Percentiles rank a stretch among this genome's conserved stretches.
These are phyloP conservation scores for Eudiplozoon nipponicum DNA, from an alignment of 2,888 invertebrate genomes.

Conservation along the genomic window DNA sequence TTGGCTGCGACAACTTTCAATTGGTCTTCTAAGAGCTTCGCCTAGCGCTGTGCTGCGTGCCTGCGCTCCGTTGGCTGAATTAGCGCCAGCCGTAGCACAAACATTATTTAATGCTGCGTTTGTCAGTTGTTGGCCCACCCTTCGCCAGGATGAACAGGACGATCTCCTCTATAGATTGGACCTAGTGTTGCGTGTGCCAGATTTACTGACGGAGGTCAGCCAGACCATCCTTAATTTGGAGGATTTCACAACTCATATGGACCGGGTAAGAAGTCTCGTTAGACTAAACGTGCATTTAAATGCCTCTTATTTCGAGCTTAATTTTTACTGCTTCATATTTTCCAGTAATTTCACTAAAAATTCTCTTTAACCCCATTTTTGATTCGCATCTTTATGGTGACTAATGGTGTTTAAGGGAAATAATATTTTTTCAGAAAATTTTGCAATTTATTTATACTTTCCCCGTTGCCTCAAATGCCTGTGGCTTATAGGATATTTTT, in stretches of 20 bases:
- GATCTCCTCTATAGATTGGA: conserved; percentile 55
- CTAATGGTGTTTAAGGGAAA: no score
- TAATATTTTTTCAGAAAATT: no score
- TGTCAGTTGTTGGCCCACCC: conserved; percentile 88
- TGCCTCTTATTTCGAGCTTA: no score
- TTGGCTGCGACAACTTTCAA: conserved; percentile 62
- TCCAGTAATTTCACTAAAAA: no score
- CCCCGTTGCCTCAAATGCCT: no score
- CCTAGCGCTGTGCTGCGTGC: conserved; percentile 71
- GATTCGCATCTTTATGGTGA: no score
- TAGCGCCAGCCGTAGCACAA: conserved; percentile 38
- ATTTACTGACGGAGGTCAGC: conserved; percentile 60
- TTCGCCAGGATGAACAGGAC: conserved; percentile 44
- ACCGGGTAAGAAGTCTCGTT: conserved; percentile 29
- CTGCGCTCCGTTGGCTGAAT: conserved; percentile 35
- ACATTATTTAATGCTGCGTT: conserved; percentile 93
- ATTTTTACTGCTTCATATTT: no score
- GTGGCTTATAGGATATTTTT: no score
- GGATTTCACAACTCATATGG: conserved; percentile 97
- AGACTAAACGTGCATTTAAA: no score
- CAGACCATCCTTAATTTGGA: conserved; percentile 80
- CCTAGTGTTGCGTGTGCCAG: conserved; percentile 53
- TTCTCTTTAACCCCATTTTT: no score
- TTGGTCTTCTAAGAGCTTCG: conserved; percentile 65
- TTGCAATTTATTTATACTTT: no score